Evolutionary conservation across 2,888 invertebrate species (phyloP), one percentile per base, ranked within the genome.

Genomic region (Cephus spinipes): DNA sequence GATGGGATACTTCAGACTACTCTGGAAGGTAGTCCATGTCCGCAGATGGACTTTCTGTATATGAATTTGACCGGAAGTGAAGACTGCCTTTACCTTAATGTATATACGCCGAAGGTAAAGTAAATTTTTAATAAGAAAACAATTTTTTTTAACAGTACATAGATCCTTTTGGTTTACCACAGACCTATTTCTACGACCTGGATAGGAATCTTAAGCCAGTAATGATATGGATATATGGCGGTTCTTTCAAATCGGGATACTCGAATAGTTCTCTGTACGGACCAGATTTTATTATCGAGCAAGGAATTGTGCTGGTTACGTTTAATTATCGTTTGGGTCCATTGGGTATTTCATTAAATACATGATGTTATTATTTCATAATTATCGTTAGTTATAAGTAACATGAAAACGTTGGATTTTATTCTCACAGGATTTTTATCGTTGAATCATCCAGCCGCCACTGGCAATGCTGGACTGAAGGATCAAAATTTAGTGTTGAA

Each of bases 401-500:
- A 79, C 12, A 12, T 35, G 36, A 76, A 73, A 33, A 36, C 31
- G 2, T 55, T 55, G 23, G 11, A 71, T 30, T 30, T 30, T 71
- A 12, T 73, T 73, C 0, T n/a, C 74, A 30, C 35, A 73, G 74
- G 74, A 6, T 87, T 87, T 36, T 75, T 87, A 78, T 80, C 82
- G 68, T 23, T 87, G 0, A 80, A 85, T 79, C 85, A 86, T 75
- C 79, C 79, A 9, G 81, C 84, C 73, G 85, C 84, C 12, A 78
- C 83, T 1, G 88, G 87, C 33, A 88, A 88, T 78, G 82, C 79
- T 34, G 88, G 81, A 34, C 69, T 87, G 9, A 92, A 92, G 85
- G 94, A 94, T 83, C 93, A 93, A 90, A 92, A 92, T n/a, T 88
- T 92, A 83, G 93, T 93, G 23, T 87, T 94, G 1, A 93, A 92